A percentile compares a stretch with the other conserved stretches of the same genome.
phyloP scores from a whole-genome alignment of 2,113 vertebrate genomes.

The Fregetta grallaria region DNA sequence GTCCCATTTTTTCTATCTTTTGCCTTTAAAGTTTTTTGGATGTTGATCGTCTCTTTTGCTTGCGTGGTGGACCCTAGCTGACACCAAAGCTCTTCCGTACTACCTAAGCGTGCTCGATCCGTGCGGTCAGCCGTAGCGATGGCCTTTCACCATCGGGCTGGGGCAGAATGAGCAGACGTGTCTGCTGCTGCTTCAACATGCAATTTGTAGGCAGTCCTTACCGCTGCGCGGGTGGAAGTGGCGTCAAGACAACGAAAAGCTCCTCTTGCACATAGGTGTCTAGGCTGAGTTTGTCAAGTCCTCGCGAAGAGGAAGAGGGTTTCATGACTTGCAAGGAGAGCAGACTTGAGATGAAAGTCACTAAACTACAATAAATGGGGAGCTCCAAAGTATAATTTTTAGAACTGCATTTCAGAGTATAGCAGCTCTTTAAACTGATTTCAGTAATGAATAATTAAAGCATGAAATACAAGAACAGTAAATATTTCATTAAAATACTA shows the following conservation, averaged over 20 bases:
- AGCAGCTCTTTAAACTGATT: conserved; percentile 39
- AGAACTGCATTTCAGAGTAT: neutral
- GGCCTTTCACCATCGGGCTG: neutral
- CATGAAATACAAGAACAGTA: conserved; percentile 26
- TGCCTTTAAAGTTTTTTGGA: neutral
- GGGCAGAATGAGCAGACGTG: neutral
- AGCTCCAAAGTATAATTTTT: neutral
- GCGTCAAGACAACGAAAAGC: neutral
- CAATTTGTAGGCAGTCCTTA: neutral
- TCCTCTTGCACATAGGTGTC: neutral
- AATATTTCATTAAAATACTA: conserved; percentile 63
- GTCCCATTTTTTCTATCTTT: neutral
- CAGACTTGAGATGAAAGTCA: neutral
- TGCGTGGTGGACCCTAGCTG: neutral
- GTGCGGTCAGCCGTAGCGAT: accelerated
- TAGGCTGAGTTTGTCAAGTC: neutral
- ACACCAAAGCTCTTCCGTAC: accelerated
- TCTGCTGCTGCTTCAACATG: neutral
- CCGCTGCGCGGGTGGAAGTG: neutral
- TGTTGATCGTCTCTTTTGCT: neutral
- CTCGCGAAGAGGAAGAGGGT: neutral
- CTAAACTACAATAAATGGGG: neutral
- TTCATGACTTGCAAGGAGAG: neutral
- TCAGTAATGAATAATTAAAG: conserved; percentile 56
- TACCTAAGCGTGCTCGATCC: neutral